Evolutionary conservation across 2,797 vertebrate species (phyloP), one percentile per base, ranked within the genome.

Genomic region (Schizothorax lantsangensis): DNA sequence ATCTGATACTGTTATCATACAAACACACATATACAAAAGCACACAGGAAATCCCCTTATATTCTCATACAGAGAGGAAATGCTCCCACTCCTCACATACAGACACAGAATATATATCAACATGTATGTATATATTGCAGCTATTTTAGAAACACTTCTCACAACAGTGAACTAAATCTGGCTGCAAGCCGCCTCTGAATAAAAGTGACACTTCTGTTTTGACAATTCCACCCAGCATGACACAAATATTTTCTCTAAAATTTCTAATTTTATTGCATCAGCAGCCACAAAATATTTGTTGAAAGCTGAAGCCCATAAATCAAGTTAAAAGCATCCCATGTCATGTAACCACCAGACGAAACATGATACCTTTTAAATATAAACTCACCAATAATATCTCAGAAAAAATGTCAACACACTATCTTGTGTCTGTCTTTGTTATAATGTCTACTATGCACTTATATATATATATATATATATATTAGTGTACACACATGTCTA

Each of bases 361-460:
- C 69, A 57, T 73, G n/a, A 75, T 2, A 30, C 82, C 26, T 49
- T 64, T 47, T 49, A 75, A 84, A 84, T 45, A 73, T 73, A 74
- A 59, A 73, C 17, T 62, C n/a, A 12, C 10, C 17, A 83, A 33
- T 43, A 26, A 72, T 43, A 72, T 30, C 23, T 40, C 49, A 7
- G n/a, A 15, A 40, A 49, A 36, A 82, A 69, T 52, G 23, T 71
- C 33, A 73, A 83, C 81, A 83, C 0, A 36, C 17, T 45, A n/a
- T 83, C 45, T 64, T 49, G 5, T 43, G 62, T 45, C 11, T 45
- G 5, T 49, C 23, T 79, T 43, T 79, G 54, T 79, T 26, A 26
- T 43, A 64, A 17, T 79, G 66, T 82, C 21, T 49, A 40, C 49
- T 71, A 71, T 54, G 47, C 21, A 82, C 43, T 49, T 14, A 14